Percentiles rank a stretch among this genome's conserved stretches.
Conservation (phyloP, 2,888 invertebrate genomes). For the Ophioninae sp. region DNA sequence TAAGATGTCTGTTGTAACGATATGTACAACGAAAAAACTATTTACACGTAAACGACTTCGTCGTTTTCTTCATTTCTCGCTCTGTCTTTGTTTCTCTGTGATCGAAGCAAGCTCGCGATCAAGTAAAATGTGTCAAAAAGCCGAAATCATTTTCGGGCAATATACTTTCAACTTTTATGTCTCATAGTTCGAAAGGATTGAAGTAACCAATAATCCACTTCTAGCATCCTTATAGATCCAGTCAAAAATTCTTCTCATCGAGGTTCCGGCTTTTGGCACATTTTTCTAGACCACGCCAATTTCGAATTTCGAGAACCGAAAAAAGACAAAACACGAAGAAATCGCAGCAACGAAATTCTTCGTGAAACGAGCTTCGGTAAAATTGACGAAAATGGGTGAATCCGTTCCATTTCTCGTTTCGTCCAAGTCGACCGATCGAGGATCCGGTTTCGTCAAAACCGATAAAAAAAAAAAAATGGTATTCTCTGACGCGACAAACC, state of each 20-base stretch:
- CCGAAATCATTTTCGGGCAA: too few species aligned
- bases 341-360: too few species aligned
- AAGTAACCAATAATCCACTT: too few species aligned
- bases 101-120: not conserved
- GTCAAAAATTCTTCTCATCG: too few species aligned
- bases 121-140: too few species aligned
- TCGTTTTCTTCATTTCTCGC: constrained; percentile 24
- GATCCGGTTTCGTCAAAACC: not conserved
- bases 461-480: not conserved
- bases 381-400: constrained; percentile 29
- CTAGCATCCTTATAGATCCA: too few species aligned
- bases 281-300: too few species aligned
- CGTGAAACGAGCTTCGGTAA: not conserved
- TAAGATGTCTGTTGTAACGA: constrained; percentile 57
- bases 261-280: too few species aligned
- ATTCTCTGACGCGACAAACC: constrained; percentile 4
- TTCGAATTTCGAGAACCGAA: not conserved
- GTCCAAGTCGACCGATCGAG: constrained; percentile 7
- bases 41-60: constrained; percentile 70
- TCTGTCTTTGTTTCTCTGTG: not conserved
- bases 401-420: constrained; percentile 15
- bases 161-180: too few species aligned
- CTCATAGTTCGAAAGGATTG: too few species aligned
- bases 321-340: not conserved
- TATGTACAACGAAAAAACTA: constrained; percentile 72